Evolutionary conservation across 2,113 vertebrate genomes (phyloP), one percentile per base, ranked within the genome.

Genomic region (Emberiza fucata): DNA sequence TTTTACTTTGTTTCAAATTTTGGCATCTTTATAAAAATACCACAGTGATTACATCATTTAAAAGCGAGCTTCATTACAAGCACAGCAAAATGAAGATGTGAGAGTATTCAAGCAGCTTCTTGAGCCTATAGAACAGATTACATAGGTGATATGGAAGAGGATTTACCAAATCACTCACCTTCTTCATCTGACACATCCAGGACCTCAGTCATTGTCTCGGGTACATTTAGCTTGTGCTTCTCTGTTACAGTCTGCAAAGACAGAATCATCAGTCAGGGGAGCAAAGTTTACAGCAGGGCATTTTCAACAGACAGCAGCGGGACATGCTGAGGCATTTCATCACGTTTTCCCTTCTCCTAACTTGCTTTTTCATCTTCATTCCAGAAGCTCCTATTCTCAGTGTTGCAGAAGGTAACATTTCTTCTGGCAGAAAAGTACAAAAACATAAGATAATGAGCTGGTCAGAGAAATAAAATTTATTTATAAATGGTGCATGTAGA

Each of bases 151-250:
- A 37, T 1, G 18, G 42, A 60, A 61, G 9, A 86, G 63, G 16
- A 51, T 10, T 68, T 16, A 28, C 64, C 33, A 28, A 54, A 95
- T 22, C 16, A 21, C 99, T 98, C 94, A 99, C 99, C 99, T 97
- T 99, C 99, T 94, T 99, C 99, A 95, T 99, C 99, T 1, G 99
- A 99, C 23, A 99, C 99, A 54, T 99, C 99, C 78, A 99, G 98
- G 10, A 99, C 98, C 94, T 99, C 99, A 2, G 99, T 99, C 99
- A 99, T 99, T 44, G 99, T 99, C 97, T 99, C 99, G 1, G 99
- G 99, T 27, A 99, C 99, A 92, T 99, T 99, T 57, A 99, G 98
- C 97, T 99, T 99, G 97, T 99, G 99, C 94, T 99, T 99, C 97
- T 99, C 99, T 5, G 99, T 99, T 94, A 99, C 98, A 39, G 99